Evolutionary conservation across 2,888 invertebrate species (phyloP), one percentile per base, ranked within the genome.

Genomic region (Brachypterus glaber): DNA sequence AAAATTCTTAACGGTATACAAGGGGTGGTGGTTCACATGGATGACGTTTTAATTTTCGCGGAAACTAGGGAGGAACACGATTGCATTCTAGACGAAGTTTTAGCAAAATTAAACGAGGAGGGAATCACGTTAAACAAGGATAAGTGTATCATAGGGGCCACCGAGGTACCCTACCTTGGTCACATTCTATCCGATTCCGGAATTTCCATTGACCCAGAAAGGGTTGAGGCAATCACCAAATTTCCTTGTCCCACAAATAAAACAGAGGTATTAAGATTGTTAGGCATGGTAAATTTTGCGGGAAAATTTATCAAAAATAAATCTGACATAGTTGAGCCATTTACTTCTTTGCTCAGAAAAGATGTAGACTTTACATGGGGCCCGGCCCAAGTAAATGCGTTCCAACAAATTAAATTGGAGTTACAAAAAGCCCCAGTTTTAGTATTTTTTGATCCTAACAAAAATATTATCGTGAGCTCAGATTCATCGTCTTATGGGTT

Each of bases 61-160:
- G 17, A 35, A 4, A 47, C 47, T 4, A 24, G 37, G 8, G 48
- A 51, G 36, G 27, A 51, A 11, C 52, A 52, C 31, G 39, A 51
- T 39, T 26, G 30, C 25, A 50, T 44, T 7, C 15, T 56, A 16
- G 29, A 30, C 21, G 31, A 44, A 38, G 51, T 55, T 8, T 40
- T 57, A 17, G 13, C 33, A 24, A 39, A 40, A 35, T 15, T 54
- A n/a, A 12, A 43, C 15, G 24, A 46, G 26, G 49, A 43, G 12
- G 51, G 53, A 2, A 38, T 53, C 15, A 53, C 51, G 1, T 12
- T 56, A 4, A 56, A 56, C 33, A 36, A 43, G 35, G 32, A 47
- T 2, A 59, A 61, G 42, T 59, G 57, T 43, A 11, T 44, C 11
- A 50, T 58, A 36, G 45, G 46, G 1, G 44, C 40, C 2, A 21